These are phyloP conservation scores for Apantesis nais DNA, from an alignment of 2,888 invertebrate species.

Conservation along the genomic window DNA sequence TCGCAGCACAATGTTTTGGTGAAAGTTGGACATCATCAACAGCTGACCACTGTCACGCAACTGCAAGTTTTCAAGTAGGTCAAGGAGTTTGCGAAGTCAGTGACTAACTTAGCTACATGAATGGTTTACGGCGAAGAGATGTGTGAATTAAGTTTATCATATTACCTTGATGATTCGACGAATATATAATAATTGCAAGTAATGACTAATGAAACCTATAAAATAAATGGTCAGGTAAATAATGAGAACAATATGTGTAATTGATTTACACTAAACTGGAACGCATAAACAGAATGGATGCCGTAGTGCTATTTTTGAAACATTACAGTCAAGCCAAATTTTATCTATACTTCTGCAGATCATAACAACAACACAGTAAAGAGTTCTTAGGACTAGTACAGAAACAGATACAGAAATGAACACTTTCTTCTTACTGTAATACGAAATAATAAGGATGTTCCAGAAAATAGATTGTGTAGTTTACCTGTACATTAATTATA, in stretches of 20 bases:
- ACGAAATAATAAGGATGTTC: too few species aligned
- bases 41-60: conserved; percentile 71
- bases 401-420: too few species aligned
- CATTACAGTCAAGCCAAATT: not conserved
- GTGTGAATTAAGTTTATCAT: conserved; percentile 50
- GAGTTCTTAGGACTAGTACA: too few species aligned
- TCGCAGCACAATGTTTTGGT: conserved; percentile 69
- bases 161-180: conserved; percentile 29
- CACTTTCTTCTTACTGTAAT: too few species aligned
- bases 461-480: too few species aligned
- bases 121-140: conserved; percentile 58
- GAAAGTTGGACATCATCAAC: conserved; percentile 80
- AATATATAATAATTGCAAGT: conserved; percentile 24
- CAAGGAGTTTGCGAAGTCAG: conserved; percentile 74
- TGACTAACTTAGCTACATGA: conserved; percentile 66
- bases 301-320: not conserved
- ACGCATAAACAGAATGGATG: not conserved
- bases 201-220: conserved; percentile 33
- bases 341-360: not conserved
- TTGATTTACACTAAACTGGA: conserved; percentile 10
- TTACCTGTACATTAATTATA: too few species aligned
- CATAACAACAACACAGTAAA: not conserved
- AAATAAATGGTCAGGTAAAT: conserved; percentile 21
- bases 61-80: conserved; percentile 72
- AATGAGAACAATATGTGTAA: conserved; percentile 26